Conservation (phyloP, 2,113 vertebrate species). For the Sorex fumeus region DNA sequence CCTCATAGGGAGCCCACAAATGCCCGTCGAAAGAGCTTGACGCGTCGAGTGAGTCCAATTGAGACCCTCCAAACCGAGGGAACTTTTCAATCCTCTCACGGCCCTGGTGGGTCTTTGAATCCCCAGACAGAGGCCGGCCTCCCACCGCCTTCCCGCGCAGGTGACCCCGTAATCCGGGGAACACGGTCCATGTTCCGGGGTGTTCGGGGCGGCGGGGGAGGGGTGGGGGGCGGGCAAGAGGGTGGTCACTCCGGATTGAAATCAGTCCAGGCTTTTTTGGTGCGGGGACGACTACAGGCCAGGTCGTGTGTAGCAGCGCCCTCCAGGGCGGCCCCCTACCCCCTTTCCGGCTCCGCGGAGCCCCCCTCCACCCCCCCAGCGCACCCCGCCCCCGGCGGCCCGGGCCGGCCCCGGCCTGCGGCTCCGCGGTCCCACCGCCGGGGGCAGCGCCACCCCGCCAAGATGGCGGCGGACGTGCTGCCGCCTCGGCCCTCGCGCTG, state of each 20-base stretch:
- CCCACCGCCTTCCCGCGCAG: neutral
- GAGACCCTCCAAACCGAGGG: constrained; percentile 19
- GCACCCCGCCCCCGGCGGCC: neutral
- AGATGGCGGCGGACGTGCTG: constrained; percentile 76
- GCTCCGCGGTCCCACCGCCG: constrained; percentile 67
- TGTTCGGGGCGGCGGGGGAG: neutral
- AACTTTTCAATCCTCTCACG: constrained; percentile 54
- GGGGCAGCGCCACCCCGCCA: constrained; percentile 74
- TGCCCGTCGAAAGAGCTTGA: neutral
- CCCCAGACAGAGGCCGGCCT: neutral
- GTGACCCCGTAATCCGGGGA: neutral
- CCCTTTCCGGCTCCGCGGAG: no score
- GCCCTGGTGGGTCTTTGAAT: neutral
- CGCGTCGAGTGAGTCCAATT: constrained; percentile 12
- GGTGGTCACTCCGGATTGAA: constrained; percentile 22
- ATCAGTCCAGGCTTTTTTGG: neutral
- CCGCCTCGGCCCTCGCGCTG: neutral
- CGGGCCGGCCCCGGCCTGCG: constrained; percentile 35
- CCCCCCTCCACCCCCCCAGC: neutral
- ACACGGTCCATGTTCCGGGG: neutral
- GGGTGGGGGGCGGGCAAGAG: neutral
- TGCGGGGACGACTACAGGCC: neutral
- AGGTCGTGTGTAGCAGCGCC: neutral
- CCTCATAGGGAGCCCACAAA: constrained; percentile 47
- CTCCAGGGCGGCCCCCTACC: neutral